Evolutionary conservation across 2,888 invertebrate species (phyloP), one percentile per base, ranked within the genome.

Genomic region (Tachina fera): DNA sequence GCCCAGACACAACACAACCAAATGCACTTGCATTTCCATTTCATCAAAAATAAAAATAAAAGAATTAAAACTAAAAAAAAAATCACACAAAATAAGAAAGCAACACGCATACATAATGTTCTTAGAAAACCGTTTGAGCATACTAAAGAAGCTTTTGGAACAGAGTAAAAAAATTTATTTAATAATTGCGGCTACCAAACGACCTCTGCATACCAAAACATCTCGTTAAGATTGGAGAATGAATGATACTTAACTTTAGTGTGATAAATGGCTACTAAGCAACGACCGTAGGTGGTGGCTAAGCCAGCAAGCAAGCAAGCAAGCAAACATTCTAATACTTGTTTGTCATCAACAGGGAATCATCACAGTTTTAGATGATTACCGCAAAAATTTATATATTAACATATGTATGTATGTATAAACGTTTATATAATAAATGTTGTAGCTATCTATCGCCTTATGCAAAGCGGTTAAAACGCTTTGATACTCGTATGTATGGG

Each of bases 211-310:
- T 86, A 86, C 86, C 86, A 86, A 86, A 86, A 83, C 79, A 83
- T 86, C 79, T 79, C 45, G 58, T 76, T 53, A 71, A 86, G 86
- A 79, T 86, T 83, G 83, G 83, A 79, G 86, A 86, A 76, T 74
- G 60, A 82, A 72, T 83, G 82, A 83, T 80, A 72, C 72, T 60
- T 67, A n/a, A 79, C 61, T 83, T 75, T 67, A 76, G 67, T 75
- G 86, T 86, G 86, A 86, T 83, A 80, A 76, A 86, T 86, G 86
- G 76, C 86, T 83, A 83, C 86, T 86, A 83, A 80, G 45, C 74
- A 74, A 72, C 77, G 83, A 80, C 83, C 61, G 87, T 87, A 87
- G 87, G 87, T 87, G 87, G 87, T 87, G 87, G 87, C 84, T 77
- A 81, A 82, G 72, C 76, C 16, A 56, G 70, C 1, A 71, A 56